Conservation (phyloP, 1,140 invertebrate species). For the Brachionus rotundiformis region DNA sequence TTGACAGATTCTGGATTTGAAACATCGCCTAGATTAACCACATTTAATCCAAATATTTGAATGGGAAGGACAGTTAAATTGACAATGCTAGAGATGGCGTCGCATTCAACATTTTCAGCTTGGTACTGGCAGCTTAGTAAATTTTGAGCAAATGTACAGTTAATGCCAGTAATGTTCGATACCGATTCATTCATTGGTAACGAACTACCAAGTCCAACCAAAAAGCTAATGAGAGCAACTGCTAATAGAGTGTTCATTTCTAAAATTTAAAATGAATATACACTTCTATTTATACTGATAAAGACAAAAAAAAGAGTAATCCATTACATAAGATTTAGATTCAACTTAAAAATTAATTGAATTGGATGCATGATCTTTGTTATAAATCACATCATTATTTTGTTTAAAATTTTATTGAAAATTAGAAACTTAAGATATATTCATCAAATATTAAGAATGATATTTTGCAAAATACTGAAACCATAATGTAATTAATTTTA, state of each 20-base stretch:
- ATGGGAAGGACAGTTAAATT: not conserved
- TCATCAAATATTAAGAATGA: too few species aligned
- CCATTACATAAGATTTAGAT: too few species aligned
- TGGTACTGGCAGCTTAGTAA: not conserved
- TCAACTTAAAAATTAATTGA: too few species aligned
- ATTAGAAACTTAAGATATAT: too few species aligned
- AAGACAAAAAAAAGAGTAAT: too few species aligned
- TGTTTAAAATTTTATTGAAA: too few species aligned
- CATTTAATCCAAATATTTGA: not conserved
- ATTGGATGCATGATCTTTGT: too few species aligned
- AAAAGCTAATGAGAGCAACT: not conserved
- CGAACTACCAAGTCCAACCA: not conserved
- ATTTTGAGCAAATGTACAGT: not conserved
- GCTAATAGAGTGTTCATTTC: not conserved
- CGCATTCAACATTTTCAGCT: not conserved
- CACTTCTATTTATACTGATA: too few species aligned
- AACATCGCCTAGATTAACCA: not conserved
- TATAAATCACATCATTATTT: too few species aligned
- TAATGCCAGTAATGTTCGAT: not conserved
- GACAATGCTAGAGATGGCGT: not conserved
- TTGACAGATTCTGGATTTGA: not conserved
- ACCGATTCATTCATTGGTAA: not conserved
- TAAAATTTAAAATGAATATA: too few species aligned
- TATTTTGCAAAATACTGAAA: too few species aligned
- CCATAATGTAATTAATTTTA: too few species aligned